These are phyloP conservation scores for Paraescarpia echinospica DNA, from an alignment of 1,140 invertebrate species.

Conservation along the genomic window DNA sequence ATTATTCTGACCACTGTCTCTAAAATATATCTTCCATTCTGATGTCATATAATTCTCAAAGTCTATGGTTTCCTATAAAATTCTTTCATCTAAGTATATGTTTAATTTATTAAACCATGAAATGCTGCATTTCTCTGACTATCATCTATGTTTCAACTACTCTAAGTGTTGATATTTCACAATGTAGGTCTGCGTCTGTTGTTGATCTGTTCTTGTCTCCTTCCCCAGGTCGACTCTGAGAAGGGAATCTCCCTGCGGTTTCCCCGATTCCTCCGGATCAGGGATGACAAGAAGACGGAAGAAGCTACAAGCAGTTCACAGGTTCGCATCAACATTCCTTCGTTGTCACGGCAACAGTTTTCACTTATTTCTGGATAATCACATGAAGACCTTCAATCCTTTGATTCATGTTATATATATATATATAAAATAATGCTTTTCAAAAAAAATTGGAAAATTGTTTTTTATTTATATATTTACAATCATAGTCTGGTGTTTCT, in stretches of 20 bases:
- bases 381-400: background rate
- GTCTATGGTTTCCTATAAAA: background rate
- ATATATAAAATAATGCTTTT: too few species aligned
- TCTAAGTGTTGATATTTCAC: background rate
- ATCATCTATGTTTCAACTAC: background rate
- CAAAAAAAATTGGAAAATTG: too few species aligned
- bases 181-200: background rate
- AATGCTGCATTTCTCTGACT: background rate
- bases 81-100: too few species aligned
- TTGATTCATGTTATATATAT: too few species aligned
- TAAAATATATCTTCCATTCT: background rate
- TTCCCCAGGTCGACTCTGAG: slow-evolving; percentile 75
- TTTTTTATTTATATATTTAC: too few species aligned
- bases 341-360: background rate
- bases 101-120: too few species aligned
- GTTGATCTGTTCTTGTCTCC: background rate
- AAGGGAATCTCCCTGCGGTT: slow-evolving; percentile 96
- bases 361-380: background rate
- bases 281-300: slow-evolving; percentile 92
- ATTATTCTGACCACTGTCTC: background rate
- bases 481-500: too few species aligned
- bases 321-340: slow-evolving; percentile 58
- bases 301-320: slow-evolving; percentile 90
- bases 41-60: background rate
- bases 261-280: slow-evolving; percentile 87